Evolutionary conservation across 2,113 vertebrate genomes (phyloP), one percentile per base, ranked within the genome.

Genomic region (Cephalopterus ornatus): DNA sequence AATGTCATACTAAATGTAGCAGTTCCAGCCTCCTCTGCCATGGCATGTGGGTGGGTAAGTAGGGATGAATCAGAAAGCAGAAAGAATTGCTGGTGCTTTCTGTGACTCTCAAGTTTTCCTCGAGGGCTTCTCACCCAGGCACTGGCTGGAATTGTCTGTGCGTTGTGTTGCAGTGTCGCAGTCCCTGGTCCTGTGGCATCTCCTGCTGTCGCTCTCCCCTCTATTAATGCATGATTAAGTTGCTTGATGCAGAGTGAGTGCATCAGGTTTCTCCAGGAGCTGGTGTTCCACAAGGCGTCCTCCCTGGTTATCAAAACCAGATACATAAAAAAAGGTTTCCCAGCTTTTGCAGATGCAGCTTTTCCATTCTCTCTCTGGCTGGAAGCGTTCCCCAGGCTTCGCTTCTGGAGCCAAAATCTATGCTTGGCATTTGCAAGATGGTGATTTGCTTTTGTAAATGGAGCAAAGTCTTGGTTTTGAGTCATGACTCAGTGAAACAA

Each of bases 1-100:
- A 96, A 94, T 96, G 93, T 96, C 95, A 93, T 93, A 88, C 92
- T 94, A 95, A 96, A 95, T 92, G 94, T 91, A 71, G 94, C 87
- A 49, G 73, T 63, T 78, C 73, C 92, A 92, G 55, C 92, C 95
- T 95, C 96, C 93, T 92, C 95, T 96, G 92, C 92, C 0, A 0
- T 88, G 72, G 55, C 61, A 26, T 41, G 92, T 94, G 93, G 93
- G 93, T 68, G 95, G 89, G 59, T 75, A 71, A 77, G 85, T 24
- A 77, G 95, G 85, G 90, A 91, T 96, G 90, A 96, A 95, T 96
- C 92, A 94, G 85, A 97, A 94, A 88, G 85, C 88, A 94, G 90
- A 80, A 90, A 83, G 93, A 81, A 91, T 90, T 63, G 41, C 68
- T 91, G 79, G 61, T 88, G 86, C 83, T 95, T 96, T 89, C 73